These are phyloP conservation scores for Fringilla coelebs DNA, from an alignment of 2,797 vertebrate genomes.

Conservation along the genomic window DNA sequence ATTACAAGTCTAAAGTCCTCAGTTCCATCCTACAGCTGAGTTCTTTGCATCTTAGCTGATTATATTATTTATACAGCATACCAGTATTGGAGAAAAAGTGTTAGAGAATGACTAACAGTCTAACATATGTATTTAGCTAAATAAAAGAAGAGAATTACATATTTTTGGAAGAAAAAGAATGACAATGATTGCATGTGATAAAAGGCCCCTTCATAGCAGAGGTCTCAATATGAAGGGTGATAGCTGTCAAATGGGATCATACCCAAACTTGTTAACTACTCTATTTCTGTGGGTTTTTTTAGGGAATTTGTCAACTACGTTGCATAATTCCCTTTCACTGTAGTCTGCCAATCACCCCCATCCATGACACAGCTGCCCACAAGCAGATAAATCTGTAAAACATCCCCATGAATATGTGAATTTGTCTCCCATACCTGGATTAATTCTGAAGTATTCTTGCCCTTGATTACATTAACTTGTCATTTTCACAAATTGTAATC, in stretches of 20 bases:
- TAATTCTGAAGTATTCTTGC: not conserved
- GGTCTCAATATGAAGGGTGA: not conserved
- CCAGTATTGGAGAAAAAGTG: not conserved
- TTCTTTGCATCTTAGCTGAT: not conserved
- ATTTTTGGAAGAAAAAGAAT: not conserved
- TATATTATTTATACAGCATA: not conserved
- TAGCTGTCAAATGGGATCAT: not conserved
- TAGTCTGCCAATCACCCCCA: accelerated
- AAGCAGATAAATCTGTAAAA: not conserved
- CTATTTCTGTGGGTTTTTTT: not conserved
- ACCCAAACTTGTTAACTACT: not conserved
- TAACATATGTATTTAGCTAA: not conserved
- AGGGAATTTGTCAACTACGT: not conserved
- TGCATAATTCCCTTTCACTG: not conserved
- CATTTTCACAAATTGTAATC: not conserved
- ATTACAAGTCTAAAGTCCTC: not conserved
- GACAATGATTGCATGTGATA: not conserved
- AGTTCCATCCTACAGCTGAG: not conserved
- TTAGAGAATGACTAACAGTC: not conserved
- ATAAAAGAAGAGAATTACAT: not conserved
- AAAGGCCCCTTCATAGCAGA: not conserved
- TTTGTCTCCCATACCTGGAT: not conserved
- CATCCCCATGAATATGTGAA: not conserved
- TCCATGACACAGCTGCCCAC: not conserved
- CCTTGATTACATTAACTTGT: not conserved